Conservation (phyloP, 2,797 vertebrate species). For the Trematocara caparti region DNA sequence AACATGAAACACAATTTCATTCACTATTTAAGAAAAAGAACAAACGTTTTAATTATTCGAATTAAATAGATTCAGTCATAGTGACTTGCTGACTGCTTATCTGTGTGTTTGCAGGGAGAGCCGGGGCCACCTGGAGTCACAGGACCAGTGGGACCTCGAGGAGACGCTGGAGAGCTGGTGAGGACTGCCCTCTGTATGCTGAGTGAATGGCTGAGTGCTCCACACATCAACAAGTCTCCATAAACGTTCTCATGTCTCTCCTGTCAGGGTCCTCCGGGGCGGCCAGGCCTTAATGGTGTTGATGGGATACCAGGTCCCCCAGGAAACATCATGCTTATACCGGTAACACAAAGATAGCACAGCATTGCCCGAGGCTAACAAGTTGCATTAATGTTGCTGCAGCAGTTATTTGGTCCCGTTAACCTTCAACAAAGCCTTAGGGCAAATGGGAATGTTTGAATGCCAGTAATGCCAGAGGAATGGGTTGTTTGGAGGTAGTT, state of each 20-base stretch:
- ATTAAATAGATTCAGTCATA: background rate
- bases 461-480: background rate
- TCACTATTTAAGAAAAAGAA: background rate
- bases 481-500: background rate
- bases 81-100: background rate
- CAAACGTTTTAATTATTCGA: background rate
- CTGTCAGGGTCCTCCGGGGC: constrained; percentile 86
- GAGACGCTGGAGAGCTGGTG: constrained; percentile 89
- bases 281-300: constrained; percentile 88
- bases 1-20: background rate
- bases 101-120: constrained; percentile 46
- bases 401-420: constrained; percentile 19
- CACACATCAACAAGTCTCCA: background rate
- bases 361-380: background rate
- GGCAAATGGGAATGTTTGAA: background rate
- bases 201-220: background rate
- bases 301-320: constrained; percentile 93
- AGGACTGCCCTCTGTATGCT: constrained; percentile 25
- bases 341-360: constrained; percentile 69
- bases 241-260: constrained; percentile 23
- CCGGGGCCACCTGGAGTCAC: constrained; percentile 83
- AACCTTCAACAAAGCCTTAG: constrained; percentile 3
- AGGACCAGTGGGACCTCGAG: constrained; percentile 84
- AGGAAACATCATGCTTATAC: constrained; percentile 92
- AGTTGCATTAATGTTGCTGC: constrained; percentile 3